A percentile compares a stretch with the other conserved stretches of the same genome.
Conservation (phyloP, 2,888 invertebrate species). For the Thereva unica region DNA sequence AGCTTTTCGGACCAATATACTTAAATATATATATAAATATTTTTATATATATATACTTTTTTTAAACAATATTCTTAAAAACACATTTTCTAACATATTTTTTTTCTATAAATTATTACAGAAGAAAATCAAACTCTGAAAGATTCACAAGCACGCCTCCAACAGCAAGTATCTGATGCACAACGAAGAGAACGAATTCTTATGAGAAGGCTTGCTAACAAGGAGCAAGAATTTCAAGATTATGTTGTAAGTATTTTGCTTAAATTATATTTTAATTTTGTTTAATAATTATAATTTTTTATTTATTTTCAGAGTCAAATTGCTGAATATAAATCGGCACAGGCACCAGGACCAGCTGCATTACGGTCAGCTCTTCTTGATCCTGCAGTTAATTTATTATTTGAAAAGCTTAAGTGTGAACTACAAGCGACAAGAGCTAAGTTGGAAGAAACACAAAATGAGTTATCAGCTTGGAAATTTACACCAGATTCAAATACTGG, state of each 20-base stretch:
- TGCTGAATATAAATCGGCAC: conserved; percentile 87
- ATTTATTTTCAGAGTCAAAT: conserved; percentile 77
- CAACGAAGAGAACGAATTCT: conserved; percentile 90
- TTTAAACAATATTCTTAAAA: neutral
- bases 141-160: conserved; percentile 78
- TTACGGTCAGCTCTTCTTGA: conserved; percentile 85
- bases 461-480: conserved; percentile 98
- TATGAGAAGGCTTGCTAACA: conserved; percentile 87
- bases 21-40: neutral
- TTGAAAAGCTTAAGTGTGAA: conserved; percentile 89
- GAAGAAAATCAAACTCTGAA: conserved; percentile 56
- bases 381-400: conserved; percentile 92
- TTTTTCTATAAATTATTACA: conserved; percentile 41
- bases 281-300: conserved; percentile 20
- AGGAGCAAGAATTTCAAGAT: conserved; percentile 97
- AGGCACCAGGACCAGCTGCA: conserved; percentile 76
- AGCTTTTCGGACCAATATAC: conserved; percentile 12
- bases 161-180: conserved; percentile 82
- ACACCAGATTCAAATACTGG: conserved; percentile 99
- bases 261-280: neutral
- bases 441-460: conserved; percentile 95
- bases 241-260: conserved; percentile 75
- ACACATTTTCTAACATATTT: neutral
- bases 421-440: conserved; percentile 85
- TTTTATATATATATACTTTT: neutral